Evolutionary conservation across 2,888 invertebrate genomes (phyloP).

Genomic region (Plagodis dolabraria): DNA sequence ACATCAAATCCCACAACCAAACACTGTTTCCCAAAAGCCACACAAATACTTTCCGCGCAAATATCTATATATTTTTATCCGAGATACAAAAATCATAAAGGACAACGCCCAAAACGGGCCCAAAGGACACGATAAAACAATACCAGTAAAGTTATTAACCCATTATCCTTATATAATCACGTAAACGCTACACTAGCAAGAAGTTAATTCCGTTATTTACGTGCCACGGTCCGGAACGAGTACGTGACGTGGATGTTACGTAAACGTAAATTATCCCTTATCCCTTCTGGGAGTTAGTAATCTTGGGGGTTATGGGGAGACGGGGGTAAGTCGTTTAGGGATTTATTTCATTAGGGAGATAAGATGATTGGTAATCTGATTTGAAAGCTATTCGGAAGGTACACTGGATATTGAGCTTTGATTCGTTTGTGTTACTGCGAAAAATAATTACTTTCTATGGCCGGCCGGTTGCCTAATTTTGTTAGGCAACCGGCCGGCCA

Average conservation of each 20-base stretch:
- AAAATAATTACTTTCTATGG: no score
- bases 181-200: slow-evolving; percentile 31
- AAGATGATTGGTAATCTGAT: slow-evolving; percentile 3
- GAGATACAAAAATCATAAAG: neutral
- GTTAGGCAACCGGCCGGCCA: no score
- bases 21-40: no score
- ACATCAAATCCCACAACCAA: no score
- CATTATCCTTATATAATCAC: slow-evolving; percentile 25
- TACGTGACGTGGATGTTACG: slow-evolving; percentile 23
- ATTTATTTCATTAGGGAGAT: slow-evolving; percentile 6
- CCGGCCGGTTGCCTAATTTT: no score
- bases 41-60: no score
- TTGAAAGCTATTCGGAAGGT: neutral
- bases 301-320: slow-evolving; percentile 23
- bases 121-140: slow-evolving; percentile 22
- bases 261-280: slow-evolving; percentile 33
- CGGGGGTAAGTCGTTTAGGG: slow-evolving; percentile 3
- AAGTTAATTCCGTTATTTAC: slow-evolving; percentile 37
- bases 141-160: slow-evolving; percentile 25
- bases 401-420: no score
- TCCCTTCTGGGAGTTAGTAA: slow-evolving; percentile 26
- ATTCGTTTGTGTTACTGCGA: no score
- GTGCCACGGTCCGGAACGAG: slow-evolving; percentile 19
- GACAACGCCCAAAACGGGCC: slow-evolving; percentile 3
- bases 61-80: neutral